phyloP scores from a whole-genome alignment of 1,140 invertebrate genomes.

The Pentalonia nigronervosa region DNA sequence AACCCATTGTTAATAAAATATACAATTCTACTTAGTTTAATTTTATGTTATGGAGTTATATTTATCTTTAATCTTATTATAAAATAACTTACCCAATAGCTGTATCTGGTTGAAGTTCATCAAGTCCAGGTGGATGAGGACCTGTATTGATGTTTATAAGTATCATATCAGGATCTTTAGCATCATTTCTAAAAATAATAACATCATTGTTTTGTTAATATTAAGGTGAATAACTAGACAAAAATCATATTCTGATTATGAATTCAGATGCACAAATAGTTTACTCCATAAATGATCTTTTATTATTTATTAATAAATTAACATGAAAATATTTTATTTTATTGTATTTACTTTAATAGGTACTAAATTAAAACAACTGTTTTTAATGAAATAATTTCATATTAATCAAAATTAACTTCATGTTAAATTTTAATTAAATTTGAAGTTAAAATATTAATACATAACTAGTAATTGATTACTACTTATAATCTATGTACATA shows the following conservation, averaged over 20 bases:
- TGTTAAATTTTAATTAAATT: neutral
- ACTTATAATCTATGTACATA: neutral
- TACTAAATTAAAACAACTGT: neutral
- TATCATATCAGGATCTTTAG: constrained; percentile 52
- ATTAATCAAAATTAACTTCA: neutral
- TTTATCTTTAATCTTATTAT: neutral
- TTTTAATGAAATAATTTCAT: neutral
- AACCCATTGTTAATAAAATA: neutral
- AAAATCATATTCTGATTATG: neutral
- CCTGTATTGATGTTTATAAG: constrained; percentile 46
- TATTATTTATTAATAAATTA: neutral
- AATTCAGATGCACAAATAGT: neutral
- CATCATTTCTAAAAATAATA: constrained; percentile 27
- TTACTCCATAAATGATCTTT: neutral
- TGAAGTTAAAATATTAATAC: neutral
- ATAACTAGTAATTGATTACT: neutral
- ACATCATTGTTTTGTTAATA: neutral
- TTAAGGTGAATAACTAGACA: neutral
- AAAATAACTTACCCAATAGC: constrained; percentile 5
- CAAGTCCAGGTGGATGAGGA: constrained; percentile 45
- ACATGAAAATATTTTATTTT: neutral
- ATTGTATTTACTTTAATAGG: neutral
- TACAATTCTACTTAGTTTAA: neutral
- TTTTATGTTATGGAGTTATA: neutral
- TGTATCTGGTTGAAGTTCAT: constrained; percentile 42